Percentiles rank a stretch among this genome's conserved stretches.
These are phyloP conservation scores for Hippocampus mohnikei DNA, from an alignment of 2,113 vertebrate genomes.

Conservation along the genomic window DNA sequence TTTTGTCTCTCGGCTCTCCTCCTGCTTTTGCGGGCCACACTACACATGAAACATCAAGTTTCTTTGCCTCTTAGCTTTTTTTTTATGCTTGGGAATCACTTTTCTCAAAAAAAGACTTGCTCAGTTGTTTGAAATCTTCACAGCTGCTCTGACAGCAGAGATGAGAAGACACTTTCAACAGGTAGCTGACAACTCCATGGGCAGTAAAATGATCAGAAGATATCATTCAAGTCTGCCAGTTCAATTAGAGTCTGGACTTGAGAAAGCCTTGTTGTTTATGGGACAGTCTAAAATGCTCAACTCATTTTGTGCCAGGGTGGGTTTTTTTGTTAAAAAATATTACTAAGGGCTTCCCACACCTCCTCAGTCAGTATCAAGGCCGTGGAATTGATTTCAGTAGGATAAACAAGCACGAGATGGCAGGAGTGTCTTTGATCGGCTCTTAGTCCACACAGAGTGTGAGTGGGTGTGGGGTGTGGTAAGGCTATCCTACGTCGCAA, in stretches of 20 bases:
- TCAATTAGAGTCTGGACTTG: neutral
- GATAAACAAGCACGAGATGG: no score
- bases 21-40: conserved; percentile 23
- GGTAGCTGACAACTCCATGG: neutral
- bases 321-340: no score
- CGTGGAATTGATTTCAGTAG: no score
- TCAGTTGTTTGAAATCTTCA: neutral
- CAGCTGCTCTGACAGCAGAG: neutral
- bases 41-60: conserved; percentile 5
- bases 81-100: conserved; percentile 1
- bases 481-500: no score
- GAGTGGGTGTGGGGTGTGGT: no score
- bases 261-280: no score
- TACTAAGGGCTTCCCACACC: no score
- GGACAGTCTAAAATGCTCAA: no score
- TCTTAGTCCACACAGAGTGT: no score
- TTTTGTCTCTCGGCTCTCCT: conserved; percentile 18
- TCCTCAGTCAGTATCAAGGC: no score
- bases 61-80: conserved; percentile 11
- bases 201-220: neutral
- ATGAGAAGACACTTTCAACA: neutral
- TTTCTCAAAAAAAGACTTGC: conserved; percentile 6
- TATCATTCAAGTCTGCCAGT: neutral
- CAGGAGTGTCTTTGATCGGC: no score
- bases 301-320: no score